Percentiles rank a stretch among this genome's conserved stretches.
Evolutionary conservation across 2,888 invertebrate species (phyloP).

Genomic region (Lampropteryx suffumata): DNA sequence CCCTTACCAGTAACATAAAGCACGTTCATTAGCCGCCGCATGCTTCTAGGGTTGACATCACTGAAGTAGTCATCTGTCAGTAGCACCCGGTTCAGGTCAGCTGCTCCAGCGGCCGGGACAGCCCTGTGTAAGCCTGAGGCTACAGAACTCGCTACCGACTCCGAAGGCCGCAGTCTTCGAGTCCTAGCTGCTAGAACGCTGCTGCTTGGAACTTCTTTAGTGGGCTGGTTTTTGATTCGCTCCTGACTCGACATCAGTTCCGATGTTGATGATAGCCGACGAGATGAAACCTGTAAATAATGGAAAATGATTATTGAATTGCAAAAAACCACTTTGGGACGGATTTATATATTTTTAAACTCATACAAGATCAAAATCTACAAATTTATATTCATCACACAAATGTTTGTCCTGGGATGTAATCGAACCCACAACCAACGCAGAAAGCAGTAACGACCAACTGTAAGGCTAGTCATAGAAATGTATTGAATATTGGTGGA

Average conservation of each 20-base stretch:
- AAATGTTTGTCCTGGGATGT: too few relatives aligned
- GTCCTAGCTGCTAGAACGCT: conserved; percentile 85
- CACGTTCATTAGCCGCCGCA: conserved; percentile 98
- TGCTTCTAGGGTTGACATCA: conserved; percentile 98
- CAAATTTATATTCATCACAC: too few relatives aligned
- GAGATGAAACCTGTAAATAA: conserved; percentile 84
- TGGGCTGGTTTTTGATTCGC: conserved; percentile 84
- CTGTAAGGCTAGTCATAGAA: too few relatives aligned
- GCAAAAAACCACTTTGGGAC: too few relatives aligned
- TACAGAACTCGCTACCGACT: conserved; percentile 95
- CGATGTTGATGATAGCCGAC: conserved; percentile 90
- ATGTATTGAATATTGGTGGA: too few relatives aligned
- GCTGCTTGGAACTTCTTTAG: conserved; percentile 51
- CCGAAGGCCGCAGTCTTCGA: conserved; percentile 90
- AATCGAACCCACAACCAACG: too few relatives aligned
- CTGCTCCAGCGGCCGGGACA: conserved; percentile 83
- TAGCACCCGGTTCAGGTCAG: conserved; percentile 89
- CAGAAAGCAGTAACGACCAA: too few relatives aligned
- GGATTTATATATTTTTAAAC: too few relatives aligned
- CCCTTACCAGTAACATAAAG: conserved; percentile 94
- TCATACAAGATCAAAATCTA: too few relatives aligned
- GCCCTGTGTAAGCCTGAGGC: conserved; percentile 92
- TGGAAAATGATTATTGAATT: too few relatives aligned
- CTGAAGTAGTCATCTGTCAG: conserved; percentile 99
- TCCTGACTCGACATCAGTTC: conserved; percentile 92